Base-by-base conservation (phyloP, 2,113 vertebrate genomes). In the Chaetura pelagica region DNA sequence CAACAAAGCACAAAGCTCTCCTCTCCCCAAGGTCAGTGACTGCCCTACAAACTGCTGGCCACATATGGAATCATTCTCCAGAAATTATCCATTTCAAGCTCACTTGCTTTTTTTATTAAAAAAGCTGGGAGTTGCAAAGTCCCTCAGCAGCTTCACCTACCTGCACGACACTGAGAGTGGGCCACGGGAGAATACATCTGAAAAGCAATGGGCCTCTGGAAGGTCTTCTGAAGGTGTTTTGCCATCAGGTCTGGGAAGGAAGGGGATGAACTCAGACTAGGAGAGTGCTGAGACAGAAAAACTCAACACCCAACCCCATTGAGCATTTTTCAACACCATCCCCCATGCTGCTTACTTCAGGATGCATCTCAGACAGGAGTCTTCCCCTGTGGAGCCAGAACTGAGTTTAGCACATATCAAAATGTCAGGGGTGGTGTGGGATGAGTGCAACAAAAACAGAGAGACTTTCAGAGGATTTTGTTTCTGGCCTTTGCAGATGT, bases 181-280 rank as follows among this genome's bases (percentile, higher is more conserved):
- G 42, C 74, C 93, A 92, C 55, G 42, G 97, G 87, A 76, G 97
- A 97, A 92, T 96, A 91, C 34, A 98, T 96, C 87, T 98, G 96
- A 75, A 98, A 96, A 10, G 88, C 94, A 73, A 95, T 95, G 21
- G 79, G 80, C 66, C 81, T 96, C 89, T 96, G 98, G 72, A 98
- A 96, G n/a, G 97, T 95, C 80, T 97, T 94, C 84, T 95, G 96
- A 12, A 98, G 96, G 46, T 94, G 93, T 83, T 94, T 98, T 18
- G 55, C 58, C 84, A 97, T 94, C 95, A 97, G 73, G 68, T 96
- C 98, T 98, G 95, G 4, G 63, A 93, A 91, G 1, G 27, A 44
- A 74, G 48, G 2, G 62, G 7, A 32, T 77, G n/a, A 73, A n/a
- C 49, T 90, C 29, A 88, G 18, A 42, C 21, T 22, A 66, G 30